phyloP scores from a whole-genome alignment of 2,888 invertebrate species.

The Kuschelorhynchus macadamiae region DNA sequence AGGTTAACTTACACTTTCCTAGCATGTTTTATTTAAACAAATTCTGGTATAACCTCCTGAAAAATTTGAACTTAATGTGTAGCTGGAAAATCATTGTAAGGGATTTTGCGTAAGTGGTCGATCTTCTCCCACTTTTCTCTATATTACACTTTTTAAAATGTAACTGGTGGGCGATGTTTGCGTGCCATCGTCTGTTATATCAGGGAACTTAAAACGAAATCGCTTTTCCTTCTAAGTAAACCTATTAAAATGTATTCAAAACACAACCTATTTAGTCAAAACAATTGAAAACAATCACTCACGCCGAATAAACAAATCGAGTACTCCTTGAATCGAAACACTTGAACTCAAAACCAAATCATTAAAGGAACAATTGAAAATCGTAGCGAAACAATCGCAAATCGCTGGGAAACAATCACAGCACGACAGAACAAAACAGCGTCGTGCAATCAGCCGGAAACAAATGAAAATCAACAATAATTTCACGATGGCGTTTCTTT shows the following conservation, averaged over 20 bases:
- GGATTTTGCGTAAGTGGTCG: no score
- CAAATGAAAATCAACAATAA: constrained; percentile 49
- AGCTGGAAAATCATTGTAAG: no score
- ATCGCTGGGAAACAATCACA: constrained; percentile 35
- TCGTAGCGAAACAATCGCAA: constrained; percentile 33
- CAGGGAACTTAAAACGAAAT: no score
- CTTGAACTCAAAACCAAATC: constrained; percentile 46
- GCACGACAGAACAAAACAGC: constrained; percentile 30
- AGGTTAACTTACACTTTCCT: no score
- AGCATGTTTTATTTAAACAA: no score
- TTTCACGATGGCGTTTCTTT: constrained; percentile 45
- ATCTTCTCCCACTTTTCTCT: no score
- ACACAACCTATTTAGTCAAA: constrained; percentile 12
- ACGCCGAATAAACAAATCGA: constrained; percentile 33
- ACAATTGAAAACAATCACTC: constrained; percentile 40
- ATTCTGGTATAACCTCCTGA: no score
- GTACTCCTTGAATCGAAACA: constrained; percentile 39
- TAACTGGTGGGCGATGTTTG: no score
- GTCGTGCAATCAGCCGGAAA: constrained; percentile 46
- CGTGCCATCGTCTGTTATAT: no score
- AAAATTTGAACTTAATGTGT: no score
- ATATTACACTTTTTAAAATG: no score
- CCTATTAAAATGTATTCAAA: constrained; percentile 10
- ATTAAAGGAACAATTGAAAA: constrained; percentile 43
- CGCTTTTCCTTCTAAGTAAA: no score